phyloP scores from a whole-genome alignment of 2,888 invertebrate species.

The Pristionchus japonicus region DNA sequence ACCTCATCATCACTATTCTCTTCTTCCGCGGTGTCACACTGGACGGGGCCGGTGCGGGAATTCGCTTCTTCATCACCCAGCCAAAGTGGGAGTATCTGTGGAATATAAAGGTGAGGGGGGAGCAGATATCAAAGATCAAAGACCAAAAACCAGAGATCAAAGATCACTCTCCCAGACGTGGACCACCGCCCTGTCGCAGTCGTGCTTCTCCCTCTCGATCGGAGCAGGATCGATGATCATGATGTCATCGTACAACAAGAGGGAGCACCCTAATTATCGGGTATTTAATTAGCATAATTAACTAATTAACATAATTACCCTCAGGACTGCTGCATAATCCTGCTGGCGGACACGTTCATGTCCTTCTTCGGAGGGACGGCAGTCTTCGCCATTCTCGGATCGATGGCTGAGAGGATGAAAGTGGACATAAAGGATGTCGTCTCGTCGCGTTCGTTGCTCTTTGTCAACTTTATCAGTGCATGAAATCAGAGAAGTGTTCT shows the following conservation, averaged over 20 bases:
- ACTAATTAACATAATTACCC: neutral
- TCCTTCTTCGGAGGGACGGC: slow-evolving; percentile 55
- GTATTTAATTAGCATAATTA: neutral
- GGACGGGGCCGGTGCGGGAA: slow-evolving; percentile 56
- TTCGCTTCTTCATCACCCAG: slow-evolving; percentile 56
- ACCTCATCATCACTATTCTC: slow-evolving; percentile 58
- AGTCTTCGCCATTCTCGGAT: slow-evolving; percentile 76
- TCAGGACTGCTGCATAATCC: slow-evolving; percentile 58
- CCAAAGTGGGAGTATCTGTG: slow-evolving; percentile 55
- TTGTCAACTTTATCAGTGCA: no score
- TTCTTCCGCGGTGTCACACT: slow-evolving; percentile 62
- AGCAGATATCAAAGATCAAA: neutral
- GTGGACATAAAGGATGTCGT: slow-evolving; percentile 74
- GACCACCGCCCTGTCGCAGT: slow-evolving; percentile 67
- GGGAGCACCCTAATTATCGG: slow-evolving; percentile 14
- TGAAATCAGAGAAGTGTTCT: no score
- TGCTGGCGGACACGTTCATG: slow-evolving; percentile 61
- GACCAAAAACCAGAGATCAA: neutral
- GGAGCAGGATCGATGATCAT: slow-evolving; percentile 69
- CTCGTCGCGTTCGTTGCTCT: no score
- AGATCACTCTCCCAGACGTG: slow-evolving; percentile 58
- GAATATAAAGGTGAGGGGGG: neutral
- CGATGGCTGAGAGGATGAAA: slow-evolving; percentile 71
- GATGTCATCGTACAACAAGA: slow-evolving; percentile 66
- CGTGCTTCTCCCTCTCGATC: slow-evolving; percentile 70